Evolutionary conservation across 2,888 invertebrate species (phyloP).

Genomic region (Netelia virgata): DNA sequence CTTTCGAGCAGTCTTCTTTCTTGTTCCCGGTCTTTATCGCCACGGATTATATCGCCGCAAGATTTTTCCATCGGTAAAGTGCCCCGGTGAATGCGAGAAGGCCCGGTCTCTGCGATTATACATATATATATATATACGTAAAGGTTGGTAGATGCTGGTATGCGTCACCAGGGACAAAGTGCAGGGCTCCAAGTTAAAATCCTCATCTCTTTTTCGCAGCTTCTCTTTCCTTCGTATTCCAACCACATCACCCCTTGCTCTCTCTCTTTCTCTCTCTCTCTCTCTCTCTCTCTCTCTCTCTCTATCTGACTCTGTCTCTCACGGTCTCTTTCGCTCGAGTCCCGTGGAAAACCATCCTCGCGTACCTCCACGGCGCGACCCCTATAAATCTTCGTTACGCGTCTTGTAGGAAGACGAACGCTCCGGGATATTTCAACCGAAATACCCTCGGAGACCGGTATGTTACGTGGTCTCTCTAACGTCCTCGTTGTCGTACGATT

Average conservation of each 20-base stretch:
- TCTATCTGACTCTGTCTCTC: constrained; percentile 6
- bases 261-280: not conserved
- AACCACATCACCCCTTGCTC: not conserved
- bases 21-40: constrained; percentile 30
- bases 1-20: constrained; percentile 5
- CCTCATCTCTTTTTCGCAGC: constrained; percentile 46
- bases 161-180: constrained; percentile 56
- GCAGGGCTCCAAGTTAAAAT: constrained; percentile 62
- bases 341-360: constrained; percentile 34
- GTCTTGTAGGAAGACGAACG: constrained; percentile 69
- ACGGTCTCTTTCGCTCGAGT: constrained; percentile 24
- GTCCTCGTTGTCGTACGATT: constrained; percentile 39
- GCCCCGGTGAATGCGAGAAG: not conserved
- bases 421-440: constrained; percentile 64
- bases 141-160: constrained; percentile 16
- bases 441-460: constrained; percentile 55
- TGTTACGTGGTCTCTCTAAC: constrained; percentile 37
- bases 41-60: constrained; percentile 57
- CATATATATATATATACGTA: constrained; percentile 4
- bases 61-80: constrained; percentile 51
- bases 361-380: constrained; percentile 25
- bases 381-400: constrained; percentile 72
- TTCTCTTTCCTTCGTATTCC: not conserved
- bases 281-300: too few relatives aligned
- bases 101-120: not conserved